These are phyloP conservation scores for Lacerta viridis DNA, from an alignment of 2,797 vertebrate species.

Conservation along the genomic window DNA sequence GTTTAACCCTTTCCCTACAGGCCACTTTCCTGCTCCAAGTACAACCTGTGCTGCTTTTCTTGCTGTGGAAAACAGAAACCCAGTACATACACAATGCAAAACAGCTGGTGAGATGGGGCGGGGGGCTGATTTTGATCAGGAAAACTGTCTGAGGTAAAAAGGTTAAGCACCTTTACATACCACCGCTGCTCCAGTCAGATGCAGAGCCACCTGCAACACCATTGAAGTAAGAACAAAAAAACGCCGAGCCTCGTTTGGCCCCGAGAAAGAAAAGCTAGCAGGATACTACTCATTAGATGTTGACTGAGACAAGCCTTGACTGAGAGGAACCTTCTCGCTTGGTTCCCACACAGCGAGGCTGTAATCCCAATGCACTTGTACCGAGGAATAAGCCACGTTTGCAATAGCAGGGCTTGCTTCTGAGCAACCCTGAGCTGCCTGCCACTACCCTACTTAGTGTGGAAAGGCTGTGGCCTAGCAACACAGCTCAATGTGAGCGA, in stretches of 20 bases:
- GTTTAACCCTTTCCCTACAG: neutral
- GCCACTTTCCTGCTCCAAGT: neutral
- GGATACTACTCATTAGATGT: neutral
- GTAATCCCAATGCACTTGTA: neutral
- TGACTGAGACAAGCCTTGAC: neutral
- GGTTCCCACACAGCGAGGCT: neutral
- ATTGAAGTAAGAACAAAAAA: neutral
- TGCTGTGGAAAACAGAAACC: neutral
- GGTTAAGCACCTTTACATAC: neutral
- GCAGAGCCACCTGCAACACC: neutral
- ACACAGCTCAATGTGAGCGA: no score
- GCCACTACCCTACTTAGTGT: no score
- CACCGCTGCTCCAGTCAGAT: neutral
- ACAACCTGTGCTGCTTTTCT: neutral
- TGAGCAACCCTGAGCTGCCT: neutral
- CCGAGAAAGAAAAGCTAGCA: neutral
- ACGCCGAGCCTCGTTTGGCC: neutral
- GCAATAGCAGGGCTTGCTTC: neutral
- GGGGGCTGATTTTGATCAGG: neutral
- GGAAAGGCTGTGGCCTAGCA: no score
- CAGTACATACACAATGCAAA: neutral
- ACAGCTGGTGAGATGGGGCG: neutral
- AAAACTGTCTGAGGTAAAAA: neutral
- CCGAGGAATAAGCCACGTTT: neutral
- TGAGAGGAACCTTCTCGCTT: neutral